Percentiles rank a stretch among this genome's conserved stretches.
Conservation (phyloP, 2,113 vertebrate species). For the Lycaon pictus region DNA sequence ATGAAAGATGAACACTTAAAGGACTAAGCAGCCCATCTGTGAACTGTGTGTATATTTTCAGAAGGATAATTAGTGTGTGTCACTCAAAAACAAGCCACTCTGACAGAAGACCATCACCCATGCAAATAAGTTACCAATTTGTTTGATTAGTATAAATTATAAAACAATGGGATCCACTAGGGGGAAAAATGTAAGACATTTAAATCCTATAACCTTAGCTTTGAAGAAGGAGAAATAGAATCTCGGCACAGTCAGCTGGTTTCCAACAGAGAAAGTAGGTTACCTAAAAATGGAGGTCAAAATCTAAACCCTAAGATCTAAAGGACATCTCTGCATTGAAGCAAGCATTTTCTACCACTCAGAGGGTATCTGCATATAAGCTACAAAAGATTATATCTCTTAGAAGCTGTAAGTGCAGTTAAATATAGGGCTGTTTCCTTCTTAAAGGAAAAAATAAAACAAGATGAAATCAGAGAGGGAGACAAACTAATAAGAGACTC, state of each 20-base stretch:
- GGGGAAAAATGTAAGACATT: neutral
- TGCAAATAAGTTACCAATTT: slow-evolving; percentile 30
- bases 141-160: slow-evolving; percentile 15
- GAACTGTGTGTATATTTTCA: neutral
- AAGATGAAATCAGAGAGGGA: too few relatives aligned
- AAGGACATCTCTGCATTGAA: neutral
- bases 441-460: neutral
- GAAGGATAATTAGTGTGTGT: neutral
- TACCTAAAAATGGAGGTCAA: neutral
- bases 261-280: neutral
- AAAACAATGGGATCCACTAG: neutral
- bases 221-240: neutral
- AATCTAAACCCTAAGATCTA: neutral
- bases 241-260: neutral
- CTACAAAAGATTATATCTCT: neutral
- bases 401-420: neutral
- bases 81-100: neutral
- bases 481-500: too few relatives aligned
- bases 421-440: neutral
- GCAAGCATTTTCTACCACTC: neutral
- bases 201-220: slow-evolving; percentile 29
- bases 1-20: neutral
- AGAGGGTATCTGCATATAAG: neutral
- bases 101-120: neutral
- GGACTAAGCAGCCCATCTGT: neutral